Percentiles rank a stretch among this genome's conserved stretches.
Evolutionary conservation across 2,797 vertebrate species (phyloP).

Genomic region (Chelon auratus): DNA sequence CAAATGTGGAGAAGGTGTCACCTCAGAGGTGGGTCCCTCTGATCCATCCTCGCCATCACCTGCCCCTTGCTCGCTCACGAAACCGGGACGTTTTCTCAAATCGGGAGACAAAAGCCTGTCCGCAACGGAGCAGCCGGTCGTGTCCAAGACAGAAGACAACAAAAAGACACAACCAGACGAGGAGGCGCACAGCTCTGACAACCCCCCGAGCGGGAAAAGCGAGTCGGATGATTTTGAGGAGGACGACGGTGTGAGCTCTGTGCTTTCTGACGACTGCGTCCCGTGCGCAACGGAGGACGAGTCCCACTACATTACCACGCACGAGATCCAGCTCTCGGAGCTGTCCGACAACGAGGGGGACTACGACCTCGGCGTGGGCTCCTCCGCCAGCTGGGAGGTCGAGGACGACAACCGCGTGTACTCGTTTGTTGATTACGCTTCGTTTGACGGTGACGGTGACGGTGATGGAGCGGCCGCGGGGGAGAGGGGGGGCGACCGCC

Average conservation of each 20-base stretch:
- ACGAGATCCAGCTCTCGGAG: constrained; percentile 95
- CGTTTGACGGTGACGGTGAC: constrained; percentile 77
- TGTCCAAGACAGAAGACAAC: constrained; percentile 42
- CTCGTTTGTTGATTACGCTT: constrained; percentile 91
- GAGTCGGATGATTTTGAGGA: constrained; percentile 66
- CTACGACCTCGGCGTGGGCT: constrained; percentile 86
- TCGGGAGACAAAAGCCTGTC: constrained; percentile 53
- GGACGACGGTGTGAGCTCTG: constrained; percentile 58
- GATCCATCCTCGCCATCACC: constrained; percentile 36
- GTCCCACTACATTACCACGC: constrained; percentile 95
- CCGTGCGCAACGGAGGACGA: constrained; percentile 82
- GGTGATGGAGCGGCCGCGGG: constrained; percentile 34
- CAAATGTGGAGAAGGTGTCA: constrained; percentile 16
- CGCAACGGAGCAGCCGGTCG: constrained; percentile 30
- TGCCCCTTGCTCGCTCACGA: constrained; percentile 14
- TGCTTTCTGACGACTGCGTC: constrained; percentile 71
- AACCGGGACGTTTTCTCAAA: constrained; percentile 45
- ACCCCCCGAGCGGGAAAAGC: constrained; percentile 51
- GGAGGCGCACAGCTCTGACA: constrained; percentile 52
- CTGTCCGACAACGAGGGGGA: constrained; percentile 89
- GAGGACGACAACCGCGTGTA: constrained; percentile 91
- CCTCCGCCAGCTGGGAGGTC: constrained; percentile 89
- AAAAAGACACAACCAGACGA: constrained; percentile 72
- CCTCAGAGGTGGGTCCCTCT: not conserved
- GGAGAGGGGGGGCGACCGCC: constrained; percentile 26